Evolutionary conservation across 2,797 vertebrate genomes (phyloP).

Genomic region (Rhabdophis nuchalis): DNA sequence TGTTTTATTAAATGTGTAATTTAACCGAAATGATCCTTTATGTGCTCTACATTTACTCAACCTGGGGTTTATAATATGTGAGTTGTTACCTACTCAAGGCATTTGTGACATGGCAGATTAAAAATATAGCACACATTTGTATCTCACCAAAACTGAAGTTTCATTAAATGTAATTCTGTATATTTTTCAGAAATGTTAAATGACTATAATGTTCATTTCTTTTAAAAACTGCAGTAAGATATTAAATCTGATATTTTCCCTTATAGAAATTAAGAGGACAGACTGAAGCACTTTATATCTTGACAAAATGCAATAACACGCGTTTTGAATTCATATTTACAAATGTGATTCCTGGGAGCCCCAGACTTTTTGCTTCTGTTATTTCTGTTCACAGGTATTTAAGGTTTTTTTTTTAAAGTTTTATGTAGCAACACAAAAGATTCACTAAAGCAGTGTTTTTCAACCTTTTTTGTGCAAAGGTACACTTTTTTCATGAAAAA

Average conservation of each 20-base stretch:
- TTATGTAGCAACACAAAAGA: not conserved
- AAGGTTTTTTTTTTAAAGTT: not conserved
- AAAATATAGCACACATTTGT: not conserved
- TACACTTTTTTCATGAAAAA: too few relatives aligned
- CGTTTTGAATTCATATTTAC: conserved; percentile 99
- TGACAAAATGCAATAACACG: conserved; percentile 96
- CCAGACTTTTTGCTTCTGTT: conserved; percentile 94
- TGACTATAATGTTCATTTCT: conserved; percentile 1
- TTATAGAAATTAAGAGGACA: conserved; percentile 94
- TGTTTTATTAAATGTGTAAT: not conserved
- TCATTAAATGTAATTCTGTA: not conserved
- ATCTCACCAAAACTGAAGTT: not conserved
- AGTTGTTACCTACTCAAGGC: not conserved
- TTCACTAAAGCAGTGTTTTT: not conserved
- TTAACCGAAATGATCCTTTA: not conserved
- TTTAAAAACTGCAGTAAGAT: conserved; percentile 23
- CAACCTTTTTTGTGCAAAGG: too few relatives aligned
- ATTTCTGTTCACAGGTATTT: conserved; percentile 95
- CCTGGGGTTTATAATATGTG: not conserved
- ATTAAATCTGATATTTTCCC: conserved; percentile 43
- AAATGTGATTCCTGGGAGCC: conserved; percentile 94
- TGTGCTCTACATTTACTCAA: not conserved
- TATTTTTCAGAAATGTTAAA: not conserved
- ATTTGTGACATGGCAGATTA: not conserved
- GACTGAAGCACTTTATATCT: conserved; percentile 97